These are phyloP conservation scores for Mesocentrotus franciscanus DNA, from an alignment of 53 echinoderm and acorn worm species.

Conservation along the genomic window DNA sequence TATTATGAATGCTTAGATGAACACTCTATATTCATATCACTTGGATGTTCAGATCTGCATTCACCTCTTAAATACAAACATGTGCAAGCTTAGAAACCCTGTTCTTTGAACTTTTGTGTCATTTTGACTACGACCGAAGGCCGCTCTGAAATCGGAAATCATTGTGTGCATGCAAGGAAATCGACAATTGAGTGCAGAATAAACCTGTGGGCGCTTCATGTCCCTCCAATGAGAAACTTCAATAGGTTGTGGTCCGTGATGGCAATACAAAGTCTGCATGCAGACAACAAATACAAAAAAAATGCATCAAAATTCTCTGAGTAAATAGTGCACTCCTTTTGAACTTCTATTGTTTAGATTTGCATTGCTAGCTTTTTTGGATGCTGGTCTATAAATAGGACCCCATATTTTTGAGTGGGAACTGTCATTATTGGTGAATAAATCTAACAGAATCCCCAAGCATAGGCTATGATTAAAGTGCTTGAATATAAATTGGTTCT, in stretches of 20 bases:
- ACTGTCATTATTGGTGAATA: slow-evolving; percentile 22
- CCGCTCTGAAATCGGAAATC: slow-evolving; percentile 36
- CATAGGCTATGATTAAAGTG: not conserved
- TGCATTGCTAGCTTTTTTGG: not conserved
- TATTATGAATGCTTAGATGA: not conserved
- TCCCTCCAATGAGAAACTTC: not conserved
- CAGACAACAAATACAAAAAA: not conserved
- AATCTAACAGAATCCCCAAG: not conserved
- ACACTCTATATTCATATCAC: not conserved
- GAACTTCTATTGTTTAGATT: not conserved
- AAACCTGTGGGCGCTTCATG: slow-evolving; percentile 32
- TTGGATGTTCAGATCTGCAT: not conserved
- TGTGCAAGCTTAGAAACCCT: not conserved
- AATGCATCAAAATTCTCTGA: slow-evolving; percentile 18
- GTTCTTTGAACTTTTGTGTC: slow-evolving; percentile 12
- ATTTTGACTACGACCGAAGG: slow-evolving; percentile 38
- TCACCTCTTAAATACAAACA: not conserved
- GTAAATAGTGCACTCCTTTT: slow-evolving; percentile 22
- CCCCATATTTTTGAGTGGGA: not conserved
- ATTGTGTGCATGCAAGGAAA: slow-evolving; percentile 37
- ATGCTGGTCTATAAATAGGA: slow-evolving; percentile 24
- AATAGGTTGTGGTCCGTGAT: not conserved
- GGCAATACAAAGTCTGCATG: slow-evolving; percentile 21
- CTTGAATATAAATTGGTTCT: not conserved
- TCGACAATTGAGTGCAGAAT: slow-evolving; percentile 21